These are phyloP conservation scores for Ceramica pisi DNA, from an alignment of 2,888 invertebrate species.

Conservation along the genomic window DNA sequence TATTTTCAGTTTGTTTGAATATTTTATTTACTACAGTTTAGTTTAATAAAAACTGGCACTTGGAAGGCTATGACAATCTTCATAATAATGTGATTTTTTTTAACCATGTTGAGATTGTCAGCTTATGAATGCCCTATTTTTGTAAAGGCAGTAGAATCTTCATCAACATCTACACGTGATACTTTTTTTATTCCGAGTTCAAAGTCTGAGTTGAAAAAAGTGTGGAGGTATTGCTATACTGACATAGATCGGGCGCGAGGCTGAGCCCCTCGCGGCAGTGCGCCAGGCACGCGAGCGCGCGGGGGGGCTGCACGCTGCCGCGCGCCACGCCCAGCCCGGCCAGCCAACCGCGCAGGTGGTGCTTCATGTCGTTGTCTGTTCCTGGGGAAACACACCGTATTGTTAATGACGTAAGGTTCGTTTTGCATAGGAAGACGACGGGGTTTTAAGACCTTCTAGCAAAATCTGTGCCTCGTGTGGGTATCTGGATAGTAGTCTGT, in stretches of 20 bases:
- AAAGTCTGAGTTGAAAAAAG: too few species aligned
- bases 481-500: too few species aligned
- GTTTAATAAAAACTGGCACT: too few species aligned
- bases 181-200: too few species aligned
- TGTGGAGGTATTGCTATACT: too few species aligned
- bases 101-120: too few species aligned
- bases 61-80: too few species aligned
- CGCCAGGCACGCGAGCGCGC: slow-evolving; percentile 94
- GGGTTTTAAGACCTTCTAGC: not conserved
- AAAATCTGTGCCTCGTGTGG: not conserved
- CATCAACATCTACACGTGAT: too few species aligned
- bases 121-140: too few species aligned
- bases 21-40: too few species aligned
- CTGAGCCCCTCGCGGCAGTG: slow-evolving; percentile 95
- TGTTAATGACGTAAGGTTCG: not conserved
- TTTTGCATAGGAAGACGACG: not conserved
- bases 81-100: too few species aligned
- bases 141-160: too few species aligned
- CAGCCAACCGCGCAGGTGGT: slow-evolving; percentile 97
- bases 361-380: slow-evolving; percentile 97
- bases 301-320: slow-evolving; percentile 94
- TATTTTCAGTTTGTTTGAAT: not conserved
- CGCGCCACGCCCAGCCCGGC: slow-evolving; percentile 95
- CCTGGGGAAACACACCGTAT: slow-evolving; percentile 83
- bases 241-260: slow-evolving; percentile 89